A percentile compares a stretch with the other conserved stretches of the same genome.
These are phyloP conservation scores for Hybognathus amarus DNA, from an alignment of 2,797 vertebrate genomes.

Conservation along the genomic window DNA sequence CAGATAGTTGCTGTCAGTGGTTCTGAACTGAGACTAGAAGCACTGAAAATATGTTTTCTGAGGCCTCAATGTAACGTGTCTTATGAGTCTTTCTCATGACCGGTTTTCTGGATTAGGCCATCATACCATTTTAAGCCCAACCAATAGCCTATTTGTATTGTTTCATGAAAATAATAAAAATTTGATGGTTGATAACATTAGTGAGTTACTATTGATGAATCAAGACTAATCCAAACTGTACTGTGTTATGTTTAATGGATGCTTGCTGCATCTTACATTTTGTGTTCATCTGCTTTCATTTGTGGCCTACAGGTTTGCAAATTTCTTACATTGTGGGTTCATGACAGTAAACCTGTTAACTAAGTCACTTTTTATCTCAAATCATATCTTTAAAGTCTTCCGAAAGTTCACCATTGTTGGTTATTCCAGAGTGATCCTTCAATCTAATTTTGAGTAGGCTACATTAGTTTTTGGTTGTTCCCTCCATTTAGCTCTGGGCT, in stretches of 20 bases:
- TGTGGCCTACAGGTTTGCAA: neutral
- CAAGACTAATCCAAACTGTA: neutral
- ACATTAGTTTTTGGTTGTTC: slow-evolving; percentile 55
- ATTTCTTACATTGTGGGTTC: neutral
- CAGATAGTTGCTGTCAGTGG: neutral
- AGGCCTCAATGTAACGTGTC: neutral
- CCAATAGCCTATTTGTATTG: neutral
- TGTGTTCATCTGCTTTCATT: neutral
- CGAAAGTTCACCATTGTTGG: neutral
- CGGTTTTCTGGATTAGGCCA: neutral
- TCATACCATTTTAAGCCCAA: neutral
- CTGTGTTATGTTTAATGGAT: neutral
- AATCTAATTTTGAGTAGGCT: slow-evolving; percentile 52
- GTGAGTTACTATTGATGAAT: neutral
- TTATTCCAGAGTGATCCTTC: neutral
- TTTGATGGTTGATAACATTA: neutral
- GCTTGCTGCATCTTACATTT: neutral
- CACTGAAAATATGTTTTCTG: neutral
- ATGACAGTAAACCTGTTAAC: neutral
- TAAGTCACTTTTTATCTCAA: neutral
- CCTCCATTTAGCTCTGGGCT: slow-evolving; percentile 87
- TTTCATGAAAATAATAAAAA: neutral
- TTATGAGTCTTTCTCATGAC: neutral
- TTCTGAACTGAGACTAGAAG: slow-evolving; percentile 1
- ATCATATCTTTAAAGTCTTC: neutral